phyloP scores from a whole-genome alignment of 2,888 invertebrate genomes.

The Lochmaea capreae region DNA sequence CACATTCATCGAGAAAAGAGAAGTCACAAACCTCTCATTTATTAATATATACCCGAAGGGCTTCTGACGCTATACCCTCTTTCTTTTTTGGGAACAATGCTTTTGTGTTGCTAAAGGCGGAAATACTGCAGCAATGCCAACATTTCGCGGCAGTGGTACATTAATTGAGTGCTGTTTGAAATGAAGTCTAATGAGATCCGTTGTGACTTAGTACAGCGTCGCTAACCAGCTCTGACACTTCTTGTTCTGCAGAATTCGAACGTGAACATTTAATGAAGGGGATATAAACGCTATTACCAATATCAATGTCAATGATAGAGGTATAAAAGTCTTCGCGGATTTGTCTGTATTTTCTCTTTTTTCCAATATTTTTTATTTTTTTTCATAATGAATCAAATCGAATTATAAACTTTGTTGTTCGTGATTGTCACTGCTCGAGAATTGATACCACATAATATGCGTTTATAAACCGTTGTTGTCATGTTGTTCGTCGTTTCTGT shows the following conservation, averaged over 20 bases:
- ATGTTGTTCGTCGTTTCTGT: too few relatives aligned
- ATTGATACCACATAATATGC: too few relatives aligned
- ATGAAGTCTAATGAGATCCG: constrained; percentile 60
- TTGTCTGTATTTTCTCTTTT: background rate
- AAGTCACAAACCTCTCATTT: constrained; percentile 12
- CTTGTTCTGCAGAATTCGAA: constrained; percentile 59
- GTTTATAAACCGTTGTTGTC: too few relatives aligned
- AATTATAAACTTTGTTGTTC: too few relatives aligned
- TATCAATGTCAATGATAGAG: background rate
- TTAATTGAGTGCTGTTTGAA: constrained; percentile 59
- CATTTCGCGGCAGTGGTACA: constrained; percentile 42
- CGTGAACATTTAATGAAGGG: constrained; percentile 62
- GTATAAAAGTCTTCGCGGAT: background rate
- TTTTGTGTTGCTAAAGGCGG: constrained; percentile 13
- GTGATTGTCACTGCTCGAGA: too few relatives aligned
- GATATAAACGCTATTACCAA: constrained; percentile 38
- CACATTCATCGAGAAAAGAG: background rate
- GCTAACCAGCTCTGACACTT: constrained; percentile 40
- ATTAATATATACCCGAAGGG: constrained; percentile 13
- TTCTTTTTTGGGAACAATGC: constrained; percentile 14
- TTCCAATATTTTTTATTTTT: background rate
- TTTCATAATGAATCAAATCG: too few relatives aligned
- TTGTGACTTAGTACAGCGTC: background rate
- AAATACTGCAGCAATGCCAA: constrained; percentile 21
- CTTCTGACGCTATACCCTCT: background rate